A percentile compares a stretch with the other conserved stretches of the same genome.
Evolutionary conservation across 2,888 invertebrate species (phyloP).

Genomic region (Lasius platythorax): DNA sequence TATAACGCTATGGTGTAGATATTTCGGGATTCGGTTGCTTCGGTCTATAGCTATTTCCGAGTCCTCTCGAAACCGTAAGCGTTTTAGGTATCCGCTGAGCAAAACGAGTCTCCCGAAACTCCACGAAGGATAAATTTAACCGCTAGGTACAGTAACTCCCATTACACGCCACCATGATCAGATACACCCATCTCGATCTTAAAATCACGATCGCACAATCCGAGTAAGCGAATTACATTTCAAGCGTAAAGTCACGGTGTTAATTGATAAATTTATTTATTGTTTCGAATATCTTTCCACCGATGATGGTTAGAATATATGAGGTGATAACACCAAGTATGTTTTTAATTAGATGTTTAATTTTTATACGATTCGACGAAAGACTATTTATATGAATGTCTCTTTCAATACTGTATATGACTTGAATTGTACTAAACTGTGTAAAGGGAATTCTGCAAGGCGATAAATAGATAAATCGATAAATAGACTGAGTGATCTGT

Average conservation of each 20-base stretch:
- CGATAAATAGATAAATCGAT: slow-evolving; percentile 3
- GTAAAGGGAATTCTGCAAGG: not conserved
- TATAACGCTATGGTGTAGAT: slow-evolving; percentile 72
- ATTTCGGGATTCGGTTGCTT: slow-evolving; percentile 69
- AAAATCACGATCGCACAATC: slow-evolving; percentile 9
- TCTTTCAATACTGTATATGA: not conserved
- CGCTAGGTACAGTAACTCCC: slow-evolving; percentile 68
- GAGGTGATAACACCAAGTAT: not conserved
- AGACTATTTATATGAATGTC: not conserved
- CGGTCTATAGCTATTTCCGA: slow-evolving; percentile 77
- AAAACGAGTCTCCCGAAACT: slow-evolving; percentile 77
- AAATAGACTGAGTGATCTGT: slow-evolving; percentile 41
- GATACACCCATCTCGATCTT: slow-evolving; percentile 46
- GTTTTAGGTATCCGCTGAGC: slow-evolving; percentile 74
- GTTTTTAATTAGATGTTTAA: not conserved
- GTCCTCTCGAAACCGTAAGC: slow-evolving; percentile 77
- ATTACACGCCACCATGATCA: slow-evolving; percentile 64
- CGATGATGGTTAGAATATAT: not conserved
- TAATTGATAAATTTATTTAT: slow-evolving; percentile 6
- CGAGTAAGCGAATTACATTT: slow-evolving; percentile 11
- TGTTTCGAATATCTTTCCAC: not conserved
- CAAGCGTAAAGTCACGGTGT: not conserved
- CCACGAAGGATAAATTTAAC: slow-evolving; percentile 82
- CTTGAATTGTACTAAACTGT: not conserved
- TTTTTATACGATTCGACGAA: not conserved